A percentile compares a stretch with the other conserved stretches of the same genome.
Evolutionary conservation across 2,888 invertebrate genomes (phyloP).

Genomic region (Lysandra coridon): DNA sequence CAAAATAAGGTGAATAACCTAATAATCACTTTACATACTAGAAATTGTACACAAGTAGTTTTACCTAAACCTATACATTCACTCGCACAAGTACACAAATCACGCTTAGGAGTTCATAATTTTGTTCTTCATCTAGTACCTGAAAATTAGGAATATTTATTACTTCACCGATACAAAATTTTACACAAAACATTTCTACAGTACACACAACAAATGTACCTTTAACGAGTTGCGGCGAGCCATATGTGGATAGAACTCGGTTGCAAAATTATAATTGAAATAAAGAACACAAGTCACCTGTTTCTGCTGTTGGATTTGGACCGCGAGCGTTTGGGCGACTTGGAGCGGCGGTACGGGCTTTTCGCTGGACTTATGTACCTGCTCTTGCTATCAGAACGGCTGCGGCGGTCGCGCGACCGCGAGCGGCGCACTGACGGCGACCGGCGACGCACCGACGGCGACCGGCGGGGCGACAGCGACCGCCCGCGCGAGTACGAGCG

Average conservation of each 20-base stretch:
- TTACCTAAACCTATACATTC: constrained; percentile 29
- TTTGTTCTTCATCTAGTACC: constrained; percentile 32
- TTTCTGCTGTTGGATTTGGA: constrained; percentile 70
- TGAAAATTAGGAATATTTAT: constrained; percentile 30
- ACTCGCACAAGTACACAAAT: constrained; percentile 32
- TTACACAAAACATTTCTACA: background rate
- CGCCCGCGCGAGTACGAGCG: constrained; percentile 72
- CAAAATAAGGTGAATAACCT: constrained; percentile 2
- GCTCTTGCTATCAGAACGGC: constrained; percentile 72
- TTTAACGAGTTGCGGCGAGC: constrained; percentile 16
- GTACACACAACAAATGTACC: constrained; percentile 23
- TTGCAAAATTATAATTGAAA: constrained; percentile 28
- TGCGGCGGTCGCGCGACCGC: constrained; percentile 69
- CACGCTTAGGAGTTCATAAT: constrained; percentile 13
- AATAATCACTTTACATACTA: constrained; percentile 1
- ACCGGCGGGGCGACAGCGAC: constrained; percentile 68
- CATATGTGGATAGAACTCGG: constrained; percentile 27
- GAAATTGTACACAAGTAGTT: constrained; percentile 20
- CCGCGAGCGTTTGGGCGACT: constrained; percentile 51
- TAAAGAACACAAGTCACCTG: constrained; percentile 52
- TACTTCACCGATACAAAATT: background rate
- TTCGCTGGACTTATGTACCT: constrained; percentile 54
- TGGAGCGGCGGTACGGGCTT: constrained; percentile 55
- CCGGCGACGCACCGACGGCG: constrained; percentile 68
- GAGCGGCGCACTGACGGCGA: constrained; percentile 69